Evolutionary conservation across 1,140 invertebrate species (phyloP).

Genomic region (Tetragnatha versicolor): DNA sequence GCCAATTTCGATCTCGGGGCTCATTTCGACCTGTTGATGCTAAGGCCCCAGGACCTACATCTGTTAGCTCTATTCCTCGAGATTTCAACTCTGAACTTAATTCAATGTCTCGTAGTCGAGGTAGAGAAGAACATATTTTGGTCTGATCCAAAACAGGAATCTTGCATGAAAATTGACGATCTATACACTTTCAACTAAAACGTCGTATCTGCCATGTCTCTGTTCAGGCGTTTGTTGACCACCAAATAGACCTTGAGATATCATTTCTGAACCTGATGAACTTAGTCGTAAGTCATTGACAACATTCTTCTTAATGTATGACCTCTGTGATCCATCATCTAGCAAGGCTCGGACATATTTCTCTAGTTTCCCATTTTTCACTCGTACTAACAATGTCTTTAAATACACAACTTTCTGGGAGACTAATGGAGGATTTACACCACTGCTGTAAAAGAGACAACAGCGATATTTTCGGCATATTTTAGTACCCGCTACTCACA

Average conservation of each 20-base stretch:
- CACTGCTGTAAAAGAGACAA: too few relatives aligned
- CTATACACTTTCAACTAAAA: background rate
- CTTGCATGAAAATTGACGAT: background rate
- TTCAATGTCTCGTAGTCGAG: background rate
- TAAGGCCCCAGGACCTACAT: too few relatives aligned
- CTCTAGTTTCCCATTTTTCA: background rate
- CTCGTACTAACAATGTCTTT: background rate
- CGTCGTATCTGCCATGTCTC: background rate
- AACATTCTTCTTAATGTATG: background rate
- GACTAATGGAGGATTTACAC: too few relatives aligned
- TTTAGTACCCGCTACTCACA: too few relatives aligned
- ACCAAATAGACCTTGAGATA: conserved; percentile 7
- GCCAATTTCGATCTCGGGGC: too few relatives aligned
- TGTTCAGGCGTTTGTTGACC: background rate
- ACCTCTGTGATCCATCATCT: conserved; percentile 8
- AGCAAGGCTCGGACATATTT: background rate
- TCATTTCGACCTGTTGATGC: too few relatives aligned
- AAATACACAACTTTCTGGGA: background rate
- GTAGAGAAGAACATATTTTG: background rate
- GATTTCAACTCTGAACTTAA: background rate
- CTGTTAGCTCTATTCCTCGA: background rate
- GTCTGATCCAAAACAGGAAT: background rate
- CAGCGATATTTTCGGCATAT: too few relatives aligned
- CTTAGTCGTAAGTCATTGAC: background rate
- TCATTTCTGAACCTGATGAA: background rate